These are phyloP conservation scores for Netelia melanura DNA, from an alignment of 2,888 invertebrate genomes.

Conservation along the genomic window DNA sequence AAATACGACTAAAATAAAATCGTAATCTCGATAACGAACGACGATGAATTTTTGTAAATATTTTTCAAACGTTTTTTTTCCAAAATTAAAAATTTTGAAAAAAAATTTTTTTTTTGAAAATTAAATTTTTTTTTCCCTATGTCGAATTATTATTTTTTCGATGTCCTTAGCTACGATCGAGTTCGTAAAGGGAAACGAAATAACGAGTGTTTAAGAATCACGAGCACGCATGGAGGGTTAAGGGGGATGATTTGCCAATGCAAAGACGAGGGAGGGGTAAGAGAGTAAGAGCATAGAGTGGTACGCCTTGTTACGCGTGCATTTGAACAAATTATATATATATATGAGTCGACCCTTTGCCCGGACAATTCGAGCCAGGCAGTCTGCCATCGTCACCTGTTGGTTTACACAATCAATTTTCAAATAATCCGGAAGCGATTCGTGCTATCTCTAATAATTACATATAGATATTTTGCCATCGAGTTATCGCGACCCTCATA, in stretches of 20 bases:
- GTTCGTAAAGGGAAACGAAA: constrained; percentile 42
- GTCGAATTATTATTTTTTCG: background rate
- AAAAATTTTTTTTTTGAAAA: no score
- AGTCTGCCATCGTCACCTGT: constrained; percentile 72
- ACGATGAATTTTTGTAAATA: background rate
- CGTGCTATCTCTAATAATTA: constrained; percentile 25
- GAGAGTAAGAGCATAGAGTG: constrained; percentile 74
- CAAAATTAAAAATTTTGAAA: background rate
- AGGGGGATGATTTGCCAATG: background rate
- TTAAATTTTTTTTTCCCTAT: background rate
- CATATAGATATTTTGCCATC: constrained; percentile 6
- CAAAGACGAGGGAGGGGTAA: constrained; percentile 2
- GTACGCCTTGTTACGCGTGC: constrained; percentile 80
- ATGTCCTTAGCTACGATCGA: background rate
- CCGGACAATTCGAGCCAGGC: constrained; percentile 63
- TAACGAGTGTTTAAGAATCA: constrained; percentile 54
- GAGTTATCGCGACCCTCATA: constrained; percentile 7
- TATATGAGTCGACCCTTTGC: constrained; percentile 55
- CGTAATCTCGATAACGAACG: background rate
- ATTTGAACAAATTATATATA: constrained; percentile 35
- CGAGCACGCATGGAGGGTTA: constrained; percentile 23
- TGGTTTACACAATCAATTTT: constrained; percentile 82
- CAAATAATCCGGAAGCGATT: constrained; percentile 68
- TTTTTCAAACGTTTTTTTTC: no score
- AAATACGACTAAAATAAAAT: background rate